Evolutionary conservation across 1,140 invertebrate species (phyloP), one percentile per base, ranked within the genome.

Genomic region (Sweltsa coloradensis): DNA sequence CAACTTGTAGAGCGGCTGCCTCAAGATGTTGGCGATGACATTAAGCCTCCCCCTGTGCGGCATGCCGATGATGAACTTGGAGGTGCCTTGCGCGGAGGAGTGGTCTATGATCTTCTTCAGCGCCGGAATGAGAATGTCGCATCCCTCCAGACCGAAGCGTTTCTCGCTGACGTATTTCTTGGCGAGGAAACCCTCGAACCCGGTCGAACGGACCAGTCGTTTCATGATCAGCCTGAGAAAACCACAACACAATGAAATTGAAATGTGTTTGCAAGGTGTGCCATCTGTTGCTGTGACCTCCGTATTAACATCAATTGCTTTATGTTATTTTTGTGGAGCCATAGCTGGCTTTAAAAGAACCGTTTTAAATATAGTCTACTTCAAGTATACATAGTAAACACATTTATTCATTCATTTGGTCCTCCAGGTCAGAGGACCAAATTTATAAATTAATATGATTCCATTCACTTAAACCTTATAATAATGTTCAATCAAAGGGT

Each of bases 1-100:
- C 31, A 96, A 77, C 55, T 91, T 83, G 31, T 79, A 72, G 36
- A 96, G 60, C 5, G 89, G 87, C 60, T 92, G 92, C 5, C 83
- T 73, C 53, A 87, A 92, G 1, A 96, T 81, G 62, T 95, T 96
- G 1, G 88, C 84, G 50, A 96, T 60, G 11, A 93, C 85, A 64
- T 95, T 95, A 7, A 96, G 60, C 6, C 91, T 78, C 18, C 92
- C 92, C 60, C 89, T 74, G 71, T 96, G 92, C 22, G 92, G 86
- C 89, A 96, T 93, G 23, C 89, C 91, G 64, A 93, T 84, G 7
- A 86, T 73, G 46, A 88, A 76, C 26, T 79, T 87, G 56, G 93
- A 82, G 1, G 91, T 83, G 1, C 88, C 40, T 5, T 6, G 1
- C 7, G 34, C 6, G 14, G 14, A 14, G 7, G 14, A 37, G 14